Conservation (phyloP, 2,888 invertebrate species). For the Campoletis raptor region DNA sequence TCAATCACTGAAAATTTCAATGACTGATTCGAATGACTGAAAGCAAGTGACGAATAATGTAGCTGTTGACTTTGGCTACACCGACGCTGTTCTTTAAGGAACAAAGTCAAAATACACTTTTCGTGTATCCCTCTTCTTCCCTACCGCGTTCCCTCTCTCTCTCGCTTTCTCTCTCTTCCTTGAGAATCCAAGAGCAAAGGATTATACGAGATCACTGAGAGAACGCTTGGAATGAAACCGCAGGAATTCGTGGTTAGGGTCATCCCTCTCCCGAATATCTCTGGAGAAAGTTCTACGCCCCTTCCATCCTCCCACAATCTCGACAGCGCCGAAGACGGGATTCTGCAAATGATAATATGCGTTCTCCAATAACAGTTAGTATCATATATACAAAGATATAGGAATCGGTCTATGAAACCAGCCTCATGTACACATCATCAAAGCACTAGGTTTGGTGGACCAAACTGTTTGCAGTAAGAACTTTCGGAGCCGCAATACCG, state of each 20-base stretch:
- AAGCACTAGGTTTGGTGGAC: slow-evolving; percentile 47
- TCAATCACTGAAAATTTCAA: not conserved
- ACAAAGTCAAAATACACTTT: not conserved
- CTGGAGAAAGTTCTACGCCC: slow-evolving; percentile 76
- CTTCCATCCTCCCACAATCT: not conserved
- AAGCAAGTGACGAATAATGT: not conserved
- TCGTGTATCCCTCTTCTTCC: not conserved
- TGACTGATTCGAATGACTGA: not conserved
- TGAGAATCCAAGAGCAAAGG: slow-evolving; percentile 67
- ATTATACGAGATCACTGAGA: slow-evolving; percentile 76
- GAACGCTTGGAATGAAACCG: slow-evolving; percentile 72
- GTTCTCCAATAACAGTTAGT: slow-evolving; percentile 39
- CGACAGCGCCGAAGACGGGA: slow-evolving; percentile 38
- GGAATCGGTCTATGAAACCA: not conserved
- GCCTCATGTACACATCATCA: slow-evolving; percentile 52
- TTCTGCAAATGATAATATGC: slow-evolving; percentile 46
- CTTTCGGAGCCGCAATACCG: slow-evolving; percentile 68
- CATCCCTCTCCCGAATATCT: slow-evolving; percentile 32
- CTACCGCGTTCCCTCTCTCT: not conserved
- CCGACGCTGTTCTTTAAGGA: not conserved
- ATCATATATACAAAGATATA: slow-evolving; percentile 35
- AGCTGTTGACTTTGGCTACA: not conserved
- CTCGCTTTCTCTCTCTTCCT: slow-evolving; percentile 51
- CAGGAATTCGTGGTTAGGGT: slow-evolving; percentile 59
- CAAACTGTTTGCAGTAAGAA: slow-evolving; percentile 76